Conservation (phyloP, 1,140 invertebrate species). For the Conopomorpha cramerella region DNA sequence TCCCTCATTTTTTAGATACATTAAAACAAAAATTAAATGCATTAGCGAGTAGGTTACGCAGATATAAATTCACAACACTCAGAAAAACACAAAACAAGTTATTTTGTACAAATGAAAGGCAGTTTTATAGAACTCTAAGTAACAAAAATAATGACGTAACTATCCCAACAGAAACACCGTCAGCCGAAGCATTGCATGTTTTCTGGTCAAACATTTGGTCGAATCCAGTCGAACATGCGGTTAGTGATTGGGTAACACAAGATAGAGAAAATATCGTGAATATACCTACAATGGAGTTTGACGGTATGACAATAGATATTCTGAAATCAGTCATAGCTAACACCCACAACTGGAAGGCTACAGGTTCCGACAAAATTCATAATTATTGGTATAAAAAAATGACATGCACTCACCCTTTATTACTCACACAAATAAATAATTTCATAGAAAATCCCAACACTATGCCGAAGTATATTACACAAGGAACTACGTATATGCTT, state of each 20-base stretch:
- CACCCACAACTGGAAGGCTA: conserved; percentile 1
- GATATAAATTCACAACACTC: neutral
- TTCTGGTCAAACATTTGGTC: conserved; percentile 4
- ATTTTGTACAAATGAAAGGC: neutral
- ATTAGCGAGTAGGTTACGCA: neutral
- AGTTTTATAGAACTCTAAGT: neutral
- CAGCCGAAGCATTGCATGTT: neutral
- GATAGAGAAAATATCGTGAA: neutral
- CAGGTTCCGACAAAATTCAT: too few species aligned
- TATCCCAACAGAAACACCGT: neutral
- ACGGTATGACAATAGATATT: neutral
- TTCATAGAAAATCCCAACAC: conserved; percentile 1
- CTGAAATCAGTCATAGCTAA: neutral
- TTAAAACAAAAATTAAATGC: neutral
- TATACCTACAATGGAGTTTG: conserved; percentile 1
- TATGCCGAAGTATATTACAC: conserved; percentile 1
- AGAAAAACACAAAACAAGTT: neutral
- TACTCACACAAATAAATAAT: conserved; percentile 1
- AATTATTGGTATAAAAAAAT: too few species aligned
- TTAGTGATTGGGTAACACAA: neutral
- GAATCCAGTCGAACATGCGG: neutral
- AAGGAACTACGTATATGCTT: conserved; percentile 3
- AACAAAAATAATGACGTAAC: too few species aligned
- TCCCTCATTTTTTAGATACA: neutral
- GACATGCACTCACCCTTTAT: neutral